These are phyloP conservation scores for Diaphora mendica DNA, from an alignment of 2,888 invertebrate species.

Conservation along the genomic window DNA sequence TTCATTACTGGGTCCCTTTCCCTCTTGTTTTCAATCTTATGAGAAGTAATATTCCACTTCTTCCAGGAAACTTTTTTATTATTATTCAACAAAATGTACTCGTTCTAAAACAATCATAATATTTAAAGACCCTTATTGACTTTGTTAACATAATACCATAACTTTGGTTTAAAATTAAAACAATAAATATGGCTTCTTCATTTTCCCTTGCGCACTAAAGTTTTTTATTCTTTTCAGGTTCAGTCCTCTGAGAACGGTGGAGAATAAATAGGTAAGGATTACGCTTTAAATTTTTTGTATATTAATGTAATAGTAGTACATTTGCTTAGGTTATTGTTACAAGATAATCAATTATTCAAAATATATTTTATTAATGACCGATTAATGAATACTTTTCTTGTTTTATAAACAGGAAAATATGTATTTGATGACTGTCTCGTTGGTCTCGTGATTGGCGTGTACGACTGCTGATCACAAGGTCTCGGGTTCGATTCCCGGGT, in stretches of 20 bases:
- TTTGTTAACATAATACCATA: slow-evolving; percentile 6
- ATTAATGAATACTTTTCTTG: no score
- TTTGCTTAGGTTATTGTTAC: not conserved
- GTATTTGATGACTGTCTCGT: no score
- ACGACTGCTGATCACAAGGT: no score
- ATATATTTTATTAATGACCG: no score
- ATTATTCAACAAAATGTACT: slow-evolving; percentile 18
- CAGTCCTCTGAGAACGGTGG: slow-evolving; percentile 14
- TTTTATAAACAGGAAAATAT: no score
- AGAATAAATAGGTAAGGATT: slow-evolving; percentile 27
- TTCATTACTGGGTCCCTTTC: not conserved
- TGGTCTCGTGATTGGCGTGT: no score
- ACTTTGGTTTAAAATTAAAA: slow-evolving; percentile 12
- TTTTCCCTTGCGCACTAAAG: slow-evolving; percentile 4
- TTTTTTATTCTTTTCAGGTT: slow-evolving; percentile 39
- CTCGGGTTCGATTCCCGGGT: no score
- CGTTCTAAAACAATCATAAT: slow-evolving; percentile 1
- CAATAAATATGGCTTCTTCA: slow-evolving; percentile 3
- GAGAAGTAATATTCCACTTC: not conserved
- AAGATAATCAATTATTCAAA: not conserved
- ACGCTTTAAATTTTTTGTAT: not conserved
- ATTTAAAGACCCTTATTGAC: slow-evolving; percentile 8
- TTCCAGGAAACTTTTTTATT: not conserved
- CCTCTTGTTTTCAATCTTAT: not conserved
- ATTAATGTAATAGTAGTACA: not conserved